Evolutionary conservation across 2,888 invertebrate species (phyloP), one percentile per base, ranked within the genome.

Genomic region (Pycnomerus fuliginosus): DNA sequence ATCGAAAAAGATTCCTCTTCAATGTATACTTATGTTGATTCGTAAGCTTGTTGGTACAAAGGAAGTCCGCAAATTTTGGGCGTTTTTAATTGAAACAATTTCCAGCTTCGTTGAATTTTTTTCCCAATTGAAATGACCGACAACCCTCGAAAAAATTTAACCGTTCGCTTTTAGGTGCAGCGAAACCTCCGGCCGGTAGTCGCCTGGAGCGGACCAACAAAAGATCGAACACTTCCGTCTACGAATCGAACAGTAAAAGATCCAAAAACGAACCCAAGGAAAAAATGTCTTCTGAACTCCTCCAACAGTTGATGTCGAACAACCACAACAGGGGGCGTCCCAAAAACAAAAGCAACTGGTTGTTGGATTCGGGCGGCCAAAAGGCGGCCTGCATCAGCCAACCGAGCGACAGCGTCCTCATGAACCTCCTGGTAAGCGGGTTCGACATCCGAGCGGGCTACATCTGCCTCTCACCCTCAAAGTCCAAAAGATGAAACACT

Each of bases 381-480:
- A 70, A 71, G 50, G 70, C 70, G 8, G 66, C 70, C 3, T 70
- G 71, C 48, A 66, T 67, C 49, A 71, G 68, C 42, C 77, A 79
- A 50, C 80, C 78, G 44, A 83, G 83, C 40, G 84, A 83, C 58
- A 87, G 88, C 73, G 94, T 95, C 68, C 83, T 95, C 67, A 90
- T 92, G 85, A 95, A 95, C 78, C 84, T 95, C 60, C 80, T 95
- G 77, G 88, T 95, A 76, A 92, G 90, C 80, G 95, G 95, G 64
- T 93, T 92, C 74, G 95, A 95, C 74, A 87, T 90, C 71, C 88
- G 88, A 76, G 89, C 92, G 59, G 95, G 94, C 57, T 95, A 95
- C 73, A 84, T 87, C 68, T 90, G 90, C 74, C 80, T 88, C 74
- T 84, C 86, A 71, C 85, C 84, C 64, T 56, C 63, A 7, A 69